Evolutionary conservation across 2,797 vertebrate species (phyloP), one percentile per base, ranked within the genome.

Genomic region (Crypturellus tataupa): DNA sequence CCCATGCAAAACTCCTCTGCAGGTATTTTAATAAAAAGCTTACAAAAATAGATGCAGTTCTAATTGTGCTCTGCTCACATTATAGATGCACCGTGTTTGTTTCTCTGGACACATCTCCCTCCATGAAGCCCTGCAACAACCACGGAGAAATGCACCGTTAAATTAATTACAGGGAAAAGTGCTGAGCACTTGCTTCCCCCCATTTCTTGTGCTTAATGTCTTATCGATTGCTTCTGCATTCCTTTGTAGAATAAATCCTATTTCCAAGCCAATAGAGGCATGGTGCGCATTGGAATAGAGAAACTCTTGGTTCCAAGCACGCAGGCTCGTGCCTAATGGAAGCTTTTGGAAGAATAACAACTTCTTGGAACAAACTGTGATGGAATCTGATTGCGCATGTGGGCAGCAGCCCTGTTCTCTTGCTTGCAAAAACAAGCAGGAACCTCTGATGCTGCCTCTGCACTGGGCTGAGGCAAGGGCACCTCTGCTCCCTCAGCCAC

Each of bases 81-180:
- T 84, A 82, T 18, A 58, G 62, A 33, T n/a, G 2, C 55, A 39
- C 89, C 27, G 72, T 6, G 68, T 59, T 79, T 76, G 91, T 95
- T 96, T 80, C 90, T 56, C 92, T 63, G 60, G 94, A 88, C 20
- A 16, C 68, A 83, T 73, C 89, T 79, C 95, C 91, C 70, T 91
- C 23, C 37, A 77, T 9, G 65, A 11, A 79, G 68, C 83, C 84
- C 84, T 58, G 65, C 5, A 49, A 79, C 60, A 68, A 86, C 76
- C 70, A 1, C 77, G 9, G 19, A 10, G 39, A 7, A 5, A n/a
- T 18, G 29, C 80, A 5, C 80, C 14, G 55, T 70, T 56, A 51
- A 81, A 95, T 96, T 97, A 94, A 97, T 94, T 83, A 71, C 91
- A 93, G 88, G 71, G 56, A 63, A 47, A 94, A 91, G 95, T 10